Base-by-base conservation (phyloP, 2,888 invertebrate genomes). In the Machimus atricapillus region DNA sequence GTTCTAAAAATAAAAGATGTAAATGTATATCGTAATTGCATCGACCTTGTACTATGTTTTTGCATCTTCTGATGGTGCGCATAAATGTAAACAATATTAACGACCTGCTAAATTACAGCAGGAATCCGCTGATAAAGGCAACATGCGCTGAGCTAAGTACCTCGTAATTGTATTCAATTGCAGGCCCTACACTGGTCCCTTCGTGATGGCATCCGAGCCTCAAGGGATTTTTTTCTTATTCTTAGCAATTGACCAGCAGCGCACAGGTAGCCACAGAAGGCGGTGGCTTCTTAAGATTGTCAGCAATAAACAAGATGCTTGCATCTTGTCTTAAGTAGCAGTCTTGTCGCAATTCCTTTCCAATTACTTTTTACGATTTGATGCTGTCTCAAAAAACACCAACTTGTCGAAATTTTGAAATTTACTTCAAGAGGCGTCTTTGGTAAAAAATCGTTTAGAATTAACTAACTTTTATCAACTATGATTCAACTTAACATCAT, bases 71-170 rank as follows among this genome's bases (percentile, higher is more conserved):
- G 27, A 66, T 12, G 66, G 27, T 37, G 3, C 16, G n/a, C 76
- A n/a, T 76, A 76, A 76, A 76, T 76, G 76, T 76, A 34, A 76
- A 76, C 76, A 76, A 76, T 76, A 34, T 76, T 76, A 76, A 76
- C 34, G 76, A 76, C n/a, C 76, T 76, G 76, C 76, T 76, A 76
- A 76, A 76, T 76, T 76, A 76, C 76, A 12, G n/a, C 14, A 76
- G n/a, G 37, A 76, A 76, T 76, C n/a, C 34, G 76, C 12, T 4
- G 37, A 76, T 37, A 76, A 37, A 34, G 8, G 76, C n/a, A 37
- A 76, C 34, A n/a, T 76, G n/a, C 37, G 8, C 8, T 37, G 37
- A 37, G 37, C 37, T 76, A 76, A 76, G 76, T 76, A 76, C 16
- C 66, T 14, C 76, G 76, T 76, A 76, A 76, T 76, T 76, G 34